Conservation (phyloP, 2,888 invertebrate genomes). For the Tineola bisselliella region DNA sequence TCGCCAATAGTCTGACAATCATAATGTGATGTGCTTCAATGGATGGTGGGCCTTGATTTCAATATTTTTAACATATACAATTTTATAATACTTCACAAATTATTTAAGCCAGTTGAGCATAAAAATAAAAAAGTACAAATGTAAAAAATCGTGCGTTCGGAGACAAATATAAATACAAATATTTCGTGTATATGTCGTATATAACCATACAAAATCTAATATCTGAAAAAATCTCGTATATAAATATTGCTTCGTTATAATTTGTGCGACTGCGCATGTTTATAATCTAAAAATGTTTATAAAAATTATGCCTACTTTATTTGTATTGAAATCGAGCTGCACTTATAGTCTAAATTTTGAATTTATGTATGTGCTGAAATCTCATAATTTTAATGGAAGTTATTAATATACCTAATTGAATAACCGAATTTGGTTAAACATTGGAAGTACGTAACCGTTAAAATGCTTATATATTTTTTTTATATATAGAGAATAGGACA, state of each 20-base stretch:
- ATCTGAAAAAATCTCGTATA: neutral
- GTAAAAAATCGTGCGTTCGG: neutral
- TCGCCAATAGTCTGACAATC: no score
- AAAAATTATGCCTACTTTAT: neutral
- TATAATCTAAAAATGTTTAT: constrained; percentile 4
- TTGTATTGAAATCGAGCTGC: constrained; percentile 1
- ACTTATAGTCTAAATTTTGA: neutral
- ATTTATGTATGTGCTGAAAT: neutral
- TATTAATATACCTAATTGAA: neutral
- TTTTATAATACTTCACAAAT: neutral
- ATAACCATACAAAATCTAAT: constrained; percentile 1
- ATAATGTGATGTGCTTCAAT: no score
- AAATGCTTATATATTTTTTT: neutral
- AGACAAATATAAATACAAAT: neutral
- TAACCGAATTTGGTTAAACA: neutral
- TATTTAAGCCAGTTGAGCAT: neutral
- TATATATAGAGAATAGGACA: neutral
- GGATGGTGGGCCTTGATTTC: neutral
- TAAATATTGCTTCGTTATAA: constrained; percentile 8
- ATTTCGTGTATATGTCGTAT: neutral
- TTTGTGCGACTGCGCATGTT: constrained; percentile 12
- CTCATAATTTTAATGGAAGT: neutral
- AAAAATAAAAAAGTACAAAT: neutral
- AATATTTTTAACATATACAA: no score
- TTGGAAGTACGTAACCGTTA: neutral